Conservation (phyloP, 2,113 vertebrate genomes). For the Nymphicus hollandicus region DNA sequence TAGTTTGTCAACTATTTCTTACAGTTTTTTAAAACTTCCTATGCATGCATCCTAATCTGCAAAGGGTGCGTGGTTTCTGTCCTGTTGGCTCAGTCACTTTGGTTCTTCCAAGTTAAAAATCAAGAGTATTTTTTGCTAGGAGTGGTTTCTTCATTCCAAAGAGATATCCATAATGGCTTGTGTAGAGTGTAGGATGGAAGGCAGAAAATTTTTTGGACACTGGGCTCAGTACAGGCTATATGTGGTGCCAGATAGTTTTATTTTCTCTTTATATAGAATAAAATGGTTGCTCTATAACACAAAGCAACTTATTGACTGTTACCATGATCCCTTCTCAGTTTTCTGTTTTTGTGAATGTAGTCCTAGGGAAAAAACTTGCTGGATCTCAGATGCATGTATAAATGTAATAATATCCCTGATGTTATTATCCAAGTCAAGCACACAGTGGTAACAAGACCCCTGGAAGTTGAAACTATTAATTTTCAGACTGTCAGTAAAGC, state of each 20-base stretch:
- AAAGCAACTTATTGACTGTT: neutral
- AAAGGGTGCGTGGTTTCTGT: neutral
- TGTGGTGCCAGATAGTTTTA: neutral
- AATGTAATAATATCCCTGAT: neutral
- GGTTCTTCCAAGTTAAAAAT: neutral
- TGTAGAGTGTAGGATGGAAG: neutral
- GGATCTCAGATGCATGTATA: neutral
- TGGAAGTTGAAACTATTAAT: neutral
- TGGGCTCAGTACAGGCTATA: neutral
- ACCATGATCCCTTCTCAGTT: neutral
- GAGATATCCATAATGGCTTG: neutral
- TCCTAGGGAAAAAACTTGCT: neutral
- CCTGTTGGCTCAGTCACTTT: neutral
- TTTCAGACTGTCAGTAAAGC: neutral
- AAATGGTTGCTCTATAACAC: neutral
- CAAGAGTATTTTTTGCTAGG: neutral
- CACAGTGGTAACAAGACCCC: neutral
- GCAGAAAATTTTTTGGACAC: rapidly evolving
- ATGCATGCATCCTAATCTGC: neutral
- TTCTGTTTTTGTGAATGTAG: neutral
- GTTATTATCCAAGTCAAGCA: neutral
- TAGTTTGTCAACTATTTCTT: neutral
- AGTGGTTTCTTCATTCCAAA: neutral
- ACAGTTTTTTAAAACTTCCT: neutral
- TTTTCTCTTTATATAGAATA: neutral